Base-by-base conservation (phyloP, 1,140 invertebrate genomes). In the Pectinophora gossypiella region DNA sequence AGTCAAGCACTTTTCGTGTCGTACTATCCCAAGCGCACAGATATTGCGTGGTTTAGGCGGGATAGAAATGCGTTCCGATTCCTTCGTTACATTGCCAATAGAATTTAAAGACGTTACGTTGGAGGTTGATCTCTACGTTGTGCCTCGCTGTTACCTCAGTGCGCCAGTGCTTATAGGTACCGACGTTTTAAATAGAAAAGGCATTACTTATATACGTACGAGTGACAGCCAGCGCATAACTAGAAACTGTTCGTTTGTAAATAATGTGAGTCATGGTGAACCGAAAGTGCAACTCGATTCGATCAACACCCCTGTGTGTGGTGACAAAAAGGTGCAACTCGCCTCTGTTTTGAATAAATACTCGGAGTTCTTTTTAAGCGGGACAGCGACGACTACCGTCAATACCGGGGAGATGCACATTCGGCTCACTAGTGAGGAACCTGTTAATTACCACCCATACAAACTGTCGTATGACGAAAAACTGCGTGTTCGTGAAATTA, bases 81-180 rank as follows among this genome's bases (percentile, higher is more conserved):
- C 1, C n/a, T 53, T 22, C 15, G 43, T 53, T 20, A 53, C 51
- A n/a, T 15, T 53, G n/a, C 5, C 32, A 1, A n/a, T 53, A 3
- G 51, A 54, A 19, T 47, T 54, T 10, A 19, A 19, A 15, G 44
- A 42, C 32, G 22, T 47, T 23, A 19, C 51, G 6, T n/a, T 54
- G 2, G 51, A 54, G 15, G 35, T 40, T 5, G 51, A 54, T 47
- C 13, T 54, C 3, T 36, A 18, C 13, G 51, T 54, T 15, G 51
- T 47, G 18, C 18, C 23, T 2, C 15, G 5, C 7, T 10, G 2
- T 3, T 54, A n/a, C 15, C 10, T 54, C 3, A 47, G 12, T 7
- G 15, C 20, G 1, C 51, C 51, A 6, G 23, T 54, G 7, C 3
- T 54, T 5, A 42, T 54, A n/a, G 51, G 51, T 15, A 54, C 51